Conservation (phyloP, 2,888 invertebrate genomes). For the Lasioglossum villosulum region DNA sequence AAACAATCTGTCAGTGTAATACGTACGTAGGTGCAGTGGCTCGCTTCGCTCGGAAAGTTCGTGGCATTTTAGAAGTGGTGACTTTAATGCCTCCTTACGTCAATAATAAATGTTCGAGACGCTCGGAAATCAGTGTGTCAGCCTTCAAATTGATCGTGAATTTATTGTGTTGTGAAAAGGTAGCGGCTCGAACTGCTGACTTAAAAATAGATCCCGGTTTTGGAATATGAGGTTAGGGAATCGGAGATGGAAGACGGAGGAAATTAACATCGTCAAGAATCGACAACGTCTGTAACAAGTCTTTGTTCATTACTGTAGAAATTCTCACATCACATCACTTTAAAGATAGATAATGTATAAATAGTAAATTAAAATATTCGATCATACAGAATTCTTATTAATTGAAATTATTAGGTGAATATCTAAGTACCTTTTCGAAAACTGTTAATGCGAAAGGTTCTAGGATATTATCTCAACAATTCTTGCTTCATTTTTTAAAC, state of each 20-base stretch:
- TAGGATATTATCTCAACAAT: too few species aligned
- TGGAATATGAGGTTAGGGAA: background rate
- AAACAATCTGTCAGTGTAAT: background rate
- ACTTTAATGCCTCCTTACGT: conserved; percentile 17
- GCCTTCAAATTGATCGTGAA: background rate
- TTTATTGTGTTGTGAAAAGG: background rate
- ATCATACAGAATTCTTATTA: too few species aligned
- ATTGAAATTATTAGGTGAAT: too few species aligned
- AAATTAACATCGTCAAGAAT: background rate
- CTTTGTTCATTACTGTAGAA: background rate
- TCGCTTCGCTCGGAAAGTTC: background rate
- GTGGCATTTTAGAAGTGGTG: conserved; percentile 1
- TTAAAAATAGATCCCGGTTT: background rate
- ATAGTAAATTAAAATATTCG: too few species aligned
- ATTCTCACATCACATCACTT: background rate
- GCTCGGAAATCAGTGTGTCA: background rate
- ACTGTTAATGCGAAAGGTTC: too few species aligned
- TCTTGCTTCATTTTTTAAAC: too few species aligned
- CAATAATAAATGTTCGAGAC: background rate
- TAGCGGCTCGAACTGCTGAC: background rate
- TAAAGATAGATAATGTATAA: too few species aligned
- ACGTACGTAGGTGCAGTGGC: background rate
- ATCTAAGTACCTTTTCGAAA: too few species aligned
- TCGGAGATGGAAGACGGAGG: background rate
- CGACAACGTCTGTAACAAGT: background rate